These are phyloP conservation scores for Opisthograptis luteolata DNA, from an alignment of 2,888 invertebrate species.

Conservation along the genomic window DNA sequence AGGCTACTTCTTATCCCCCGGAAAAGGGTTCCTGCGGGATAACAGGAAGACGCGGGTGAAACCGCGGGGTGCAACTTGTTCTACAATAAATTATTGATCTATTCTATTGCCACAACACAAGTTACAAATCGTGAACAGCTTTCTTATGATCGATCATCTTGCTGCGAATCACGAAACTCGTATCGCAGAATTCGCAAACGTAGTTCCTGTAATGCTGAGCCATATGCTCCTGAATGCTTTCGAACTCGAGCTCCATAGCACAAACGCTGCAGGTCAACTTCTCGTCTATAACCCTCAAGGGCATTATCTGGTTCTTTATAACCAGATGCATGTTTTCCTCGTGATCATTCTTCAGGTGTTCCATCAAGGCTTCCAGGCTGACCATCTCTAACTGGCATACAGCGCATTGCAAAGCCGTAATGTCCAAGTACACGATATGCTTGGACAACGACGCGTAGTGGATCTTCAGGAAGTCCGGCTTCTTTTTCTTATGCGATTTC, in stretches of 20 bases:
- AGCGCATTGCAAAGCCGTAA: conserved; percentile 57
- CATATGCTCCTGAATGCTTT: conserved; percentile 65
- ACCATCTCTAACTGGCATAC: conserved; percentile 50
- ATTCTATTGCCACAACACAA: too few species aligned
- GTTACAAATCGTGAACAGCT: conserved; percentile 49
- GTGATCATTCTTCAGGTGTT: conserved; percentile 58
- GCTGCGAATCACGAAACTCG: conserved; percentile 51
- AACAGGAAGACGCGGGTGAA: too few species aligned
- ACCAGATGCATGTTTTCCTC: conserved; percentile 56
- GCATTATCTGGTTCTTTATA: conserved; percentile 65
- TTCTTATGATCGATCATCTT: conserved; percentile 61
- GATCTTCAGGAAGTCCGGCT: conserved; percentile 54
- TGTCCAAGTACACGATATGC: conserved; percentile 63
- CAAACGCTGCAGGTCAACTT: conserved; percentile 52
- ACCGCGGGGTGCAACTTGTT: too few species aligned
- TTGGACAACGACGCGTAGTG: conserved; percentile 47
- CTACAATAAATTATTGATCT: too few species aligned
- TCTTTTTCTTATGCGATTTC: conserved; percentile 35
- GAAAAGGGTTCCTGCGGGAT: too few species aligned
- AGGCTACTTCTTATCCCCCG: too few species aligned
- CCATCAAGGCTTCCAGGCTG: conserved; percentile 53
- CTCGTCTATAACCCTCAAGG: conserved; percentile 47
- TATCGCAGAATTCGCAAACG: conserved; percentile 64
- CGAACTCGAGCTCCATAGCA: conserved; percentile 45
- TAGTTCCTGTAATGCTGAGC: conserved; percentile 67